phyloP scores from a whole-genome alignment of 2,888 invertebrate species.

The Temnothorax rugatulus region DNA sequence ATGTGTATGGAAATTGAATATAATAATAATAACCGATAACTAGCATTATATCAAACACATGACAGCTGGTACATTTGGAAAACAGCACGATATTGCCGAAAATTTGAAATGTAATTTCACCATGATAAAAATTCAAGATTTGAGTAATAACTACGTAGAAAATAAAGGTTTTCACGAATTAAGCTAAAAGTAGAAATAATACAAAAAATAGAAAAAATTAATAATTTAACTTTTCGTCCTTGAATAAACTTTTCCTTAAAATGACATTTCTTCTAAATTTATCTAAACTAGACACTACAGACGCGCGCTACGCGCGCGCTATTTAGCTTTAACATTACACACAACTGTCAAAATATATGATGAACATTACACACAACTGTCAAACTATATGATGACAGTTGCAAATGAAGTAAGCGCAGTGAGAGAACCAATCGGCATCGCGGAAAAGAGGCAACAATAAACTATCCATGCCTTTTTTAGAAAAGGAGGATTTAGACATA shows the following conservation, averaged over 20 bases:
- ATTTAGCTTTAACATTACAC: too few relatives aligned
- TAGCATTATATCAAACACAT: neutral
- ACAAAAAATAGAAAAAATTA: neutral
- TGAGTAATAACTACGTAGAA: too few relatives aligned
- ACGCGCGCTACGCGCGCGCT: too few relatives aligned
- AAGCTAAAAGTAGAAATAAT: neutral
- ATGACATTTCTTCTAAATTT: neutral
- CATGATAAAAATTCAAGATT: neutral
- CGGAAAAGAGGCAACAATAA: too few relatives aligned
- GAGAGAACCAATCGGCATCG: too few relatives aligned
- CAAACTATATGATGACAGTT: too few relatives aligned
- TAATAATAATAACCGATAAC: neutral
- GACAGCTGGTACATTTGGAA: neutral
- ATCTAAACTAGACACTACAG: too few relatives aligned
- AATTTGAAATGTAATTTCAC: constrained; percentile 57
- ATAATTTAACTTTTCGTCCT: neutral
- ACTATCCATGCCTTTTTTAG: too few relatives aligned
- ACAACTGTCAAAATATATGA: too few relatives aligned
- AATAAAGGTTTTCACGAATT: neutral
- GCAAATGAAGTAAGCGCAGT: too few relatives aligned
- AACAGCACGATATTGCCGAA: constrained; percentile 20
- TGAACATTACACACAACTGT: too few relatives aligned
- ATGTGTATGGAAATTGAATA: neutral
- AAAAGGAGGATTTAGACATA: neutral
- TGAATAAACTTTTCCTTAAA: neutral